These are phyloP conservation scores for Orthochromis malagaraziensis DNA, from an alignment of 2,113 vertebrate genomes.

Conservation along the genomic window DNA sequence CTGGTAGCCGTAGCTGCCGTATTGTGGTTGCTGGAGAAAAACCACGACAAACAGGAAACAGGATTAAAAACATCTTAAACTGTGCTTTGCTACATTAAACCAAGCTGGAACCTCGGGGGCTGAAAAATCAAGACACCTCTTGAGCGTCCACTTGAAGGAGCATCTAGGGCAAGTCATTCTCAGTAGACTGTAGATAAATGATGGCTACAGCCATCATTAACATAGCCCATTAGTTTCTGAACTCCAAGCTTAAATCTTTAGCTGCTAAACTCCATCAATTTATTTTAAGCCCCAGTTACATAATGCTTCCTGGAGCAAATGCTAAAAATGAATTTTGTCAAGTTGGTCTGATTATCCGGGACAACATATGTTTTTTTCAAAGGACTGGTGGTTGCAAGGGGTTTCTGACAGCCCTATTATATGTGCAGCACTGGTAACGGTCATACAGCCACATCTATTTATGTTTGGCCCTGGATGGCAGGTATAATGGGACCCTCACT, in stretches of 20 bases:
- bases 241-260: rapidly evolving
- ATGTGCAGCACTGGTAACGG: rapidly evolving
- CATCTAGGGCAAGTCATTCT: background rate
- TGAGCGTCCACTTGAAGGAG: background rate
- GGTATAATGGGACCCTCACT: background rate
- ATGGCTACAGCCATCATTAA: background rate
- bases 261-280: background rate
- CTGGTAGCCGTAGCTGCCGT: conserved; percentile 70
- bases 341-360: background rate
- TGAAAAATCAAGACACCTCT: background rate
- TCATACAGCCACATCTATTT: background rate
- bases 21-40: conserved; percentile 67
- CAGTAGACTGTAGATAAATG: background rate
- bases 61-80: background rate
- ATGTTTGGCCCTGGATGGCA: background rate
- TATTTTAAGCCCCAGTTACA: background rate
- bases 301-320: background rate
- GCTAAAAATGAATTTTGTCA: background rate
- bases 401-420: background rate
- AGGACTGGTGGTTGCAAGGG: rapidly evolving
- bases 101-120: background rate
- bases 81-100: background rate
- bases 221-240: background rate
- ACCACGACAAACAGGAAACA: background rate
- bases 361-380: background rate